Base-by-base conservation (phyloP, 2,113 vertebrate genomes). In the Hyaena hyaena region DNA sequence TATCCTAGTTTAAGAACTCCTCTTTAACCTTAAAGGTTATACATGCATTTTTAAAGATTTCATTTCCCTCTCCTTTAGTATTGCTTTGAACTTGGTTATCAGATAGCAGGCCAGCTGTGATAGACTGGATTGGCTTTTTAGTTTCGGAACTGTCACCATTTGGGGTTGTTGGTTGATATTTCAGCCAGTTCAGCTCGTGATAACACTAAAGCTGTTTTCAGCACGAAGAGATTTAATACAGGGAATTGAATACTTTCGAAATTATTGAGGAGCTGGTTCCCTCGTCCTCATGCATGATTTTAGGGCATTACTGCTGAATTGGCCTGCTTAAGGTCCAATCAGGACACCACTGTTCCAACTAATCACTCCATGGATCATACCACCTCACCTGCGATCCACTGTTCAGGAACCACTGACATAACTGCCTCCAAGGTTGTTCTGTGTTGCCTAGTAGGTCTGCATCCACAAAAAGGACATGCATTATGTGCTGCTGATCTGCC, bases 171-270 rank as follows among this genome's bases (percentile, higher is more conserved):
- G 39, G 19, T 96, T 88, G 88, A 61, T 73, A 16, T 79, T 58
- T 90, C 28, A 77, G 23, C 82, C 33, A 94, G 12, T 55, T 93
- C 17, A 50, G 2, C 50, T 69, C 69, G 53, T 68, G 24, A 91
- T 81, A 96, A 50, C 31, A 17, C 4, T 87, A 50, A 71, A 74
- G 45, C 15, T 87, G 14, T 66, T 93, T 95, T 88, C 88, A 96
- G 48, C 45, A 93, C 28, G 80, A 88, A 85, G 26, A 94, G 45
- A 88, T 84, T 93, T 90, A 86, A 86, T 92, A 55, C 55, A 63
- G 53, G 33, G 7, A 91, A 79, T 80, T 28, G 63, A 55, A 7
- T 80, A 84, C 58, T 84, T 93, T 88, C 0, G 55, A 90, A 93
- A 77, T 73, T 76, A 83, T 28, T 26, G 61, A 91, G 31, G n/a